phyloP scores from a whole-genome alignment of 2,888 invertebrate genomes.

The Rhingia rostrata region DNA sequence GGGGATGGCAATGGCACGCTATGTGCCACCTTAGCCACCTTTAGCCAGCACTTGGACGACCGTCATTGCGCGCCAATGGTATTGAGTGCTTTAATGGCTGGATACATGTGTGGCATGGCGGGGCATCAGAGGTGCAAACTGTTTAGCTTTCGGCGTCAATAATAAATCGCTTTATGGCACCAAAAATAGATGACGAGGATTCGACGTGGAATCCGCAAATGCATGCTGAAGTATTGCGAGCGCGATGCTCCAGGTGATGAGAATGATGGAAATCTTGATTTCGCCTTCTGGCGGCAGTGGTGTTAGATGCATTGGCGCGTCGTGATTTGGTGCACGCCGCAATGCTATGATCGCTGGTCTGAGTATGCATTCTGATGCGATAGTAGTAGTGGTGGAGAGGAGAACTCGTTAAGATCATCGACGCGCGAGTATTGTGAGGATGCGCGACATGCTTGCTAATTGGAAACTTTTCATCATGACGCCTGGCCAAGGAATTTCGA shows the following conservation, averaged over 20 bases:
- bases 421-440: constrained; percentile 37
- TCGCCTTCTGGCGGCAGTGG: constrained; percentile 12
- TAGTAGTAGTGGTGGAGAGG: neutral
- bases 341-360: constrained; percentile 27
- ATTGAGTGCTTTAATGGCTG: neutral
- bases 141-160: constrained; percentile 71
- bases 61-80: constrained; percentile 21
- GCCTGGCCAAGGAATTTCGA: constrained; percentile 59
- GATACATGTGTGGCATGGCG: constrained; percentile 40
- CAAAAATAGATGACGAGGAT: constrained; percentile 63
- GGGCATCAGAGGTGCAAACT: constrained; percentile 57
- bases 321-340: constrained; percentile 69
- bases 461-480: constrained; percentile 67
- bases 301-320: constrained; percentile 49
- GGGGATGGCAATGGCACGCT: constrained; percentile 51
- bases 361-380: constrained; percentile 1
- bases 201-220: neutral
- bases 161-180: constrained; percentile 73
- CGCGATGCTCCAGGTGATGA: constrained; percentile 57
- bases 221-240: neutral
- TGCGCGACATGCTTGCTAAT: constrained; percentile 69
- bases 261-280: constrained; percentile 64
- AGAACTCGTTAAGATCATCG: constrained; percentile 48
- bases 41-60: constrained; percentile 3
- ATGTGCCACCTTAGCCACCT: constrained; percentile 48